Base-by-base conservation (phyloP, 2,797 vertebrate genomes). In the Threskiornis aethiopicus region DNA sequence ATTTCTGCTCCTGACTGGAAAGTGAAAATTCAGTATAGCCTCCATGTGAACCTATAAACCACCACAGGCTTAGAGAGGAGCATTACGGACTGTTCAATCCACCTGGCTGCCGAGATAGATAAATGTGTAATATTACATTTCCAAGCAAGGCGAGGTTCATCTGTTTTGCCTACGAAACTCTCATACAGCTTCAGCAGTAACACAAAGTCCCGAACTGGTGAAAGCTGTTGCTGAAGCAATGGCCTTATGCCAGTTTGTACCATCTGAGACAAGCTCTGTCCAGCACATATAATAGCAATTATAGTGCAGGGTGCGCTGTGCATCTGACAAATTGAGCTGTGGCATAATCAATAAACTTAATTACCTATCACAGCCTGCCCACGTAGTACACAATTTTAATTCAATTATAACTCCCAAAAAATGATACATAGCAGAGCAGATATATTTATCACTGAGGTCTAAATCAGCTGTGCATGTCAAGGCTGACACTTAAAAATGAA, bases 301-400 rank as follows among this genome's bases (percentile, higher is more conserved):
- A 93, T 21, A 86, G 79, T 59, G 84, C 17, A 7, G 78, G 46
- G 87, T 77, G 76, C 0, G 1, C 79, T 52, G 69, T 91, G 59
- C 91, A 64, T 91, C 90, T 96, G 92, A 96, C 89, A 94, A 90
- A 95, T 76, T 69, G 82, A 88, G 89, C 91, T 94, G 88, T 78
- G 73, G 94, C 95, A 93, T 90, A 97, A 97, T 97, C 97, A 94
- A 96, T 97, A 98, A 96, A 92, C 95, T 96, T 98, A 97, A 98
- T 97, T 97, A 96, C 82, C 87, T 97, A 97, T 97, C 93, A 96
- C 93, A 95, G 93, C 83, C 89, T 97, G 90, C 90, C 90, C 93
- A 96, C 81, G 2, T 87, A 97, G 83, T 88, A 96, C 80, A 93
- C 89, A 96, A 88, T 96, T 95, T 95, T 97, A 97, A 97, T 97